Base-by-base conservation (phyloP, 2,113 vertebrate genomes). In the Pandion haliaetus region DNA sequence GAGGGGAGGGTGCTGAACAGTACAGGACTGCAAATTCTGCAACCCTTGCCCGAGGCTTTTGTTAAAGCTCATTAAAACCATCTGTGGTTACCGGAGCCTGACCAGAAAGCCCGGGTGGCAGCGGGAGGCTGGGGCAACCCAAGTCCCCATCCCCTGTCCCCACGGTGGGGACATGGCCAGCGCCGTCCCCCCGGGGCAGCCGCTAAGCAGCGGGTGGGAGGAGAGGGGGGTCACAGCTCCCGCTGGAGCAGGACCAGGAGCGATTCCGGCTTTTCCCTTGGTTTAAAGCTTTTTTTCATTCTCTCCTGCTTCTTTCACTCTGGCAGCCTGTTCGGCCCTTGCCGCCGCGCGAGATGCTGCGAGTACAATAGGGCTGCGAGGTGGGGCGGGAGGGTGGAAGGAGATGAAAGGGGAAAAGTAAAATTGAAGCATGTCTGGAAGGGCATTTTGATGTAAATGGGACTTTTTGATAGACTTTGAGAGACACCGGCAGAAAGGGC, bases 391-490 rank as follows among this genome's bases (percentile, higher is more conserved):
- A 90, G 94, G 73, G 92, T 52, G 89, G 93, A 83, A 50, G n/a
- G 65, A 97, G 90, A 97, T 97, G 93, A 96, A 97, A 96, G 93
- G 80, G 88, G 94, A 72, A 77, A 93, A 94, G 94, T 91, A 95
- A 95, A 97, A 94, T 79, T 47, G 89, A 81, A 88, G 86, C 93
- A 93, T 92, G 95, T 93, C 95, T 95, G 77, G 95, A 92, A 94
- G 82, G 45, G 91, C 86, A 97, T 97, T 97, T 92, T 85, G 91
- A 97, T 98, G 97, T 94, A 97, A 98, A 97, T 98, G 94, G 95
- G 92, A 93, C 93, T 96, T 96, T 96, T 97, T 94, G 96, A 96
- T 93, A 72, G 95, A 88, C 93, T 97, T 95, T 66, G 82, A 97
- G 96, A 92, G 90, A 47, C 96, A 84, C 77, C 20, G 69, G 83